Evolutionary conservation across 2,888 invertebrate genomes (phyloP), one percentile per base, ranked within the genome.

Genomic region (Campoplex nolae): DNA sequence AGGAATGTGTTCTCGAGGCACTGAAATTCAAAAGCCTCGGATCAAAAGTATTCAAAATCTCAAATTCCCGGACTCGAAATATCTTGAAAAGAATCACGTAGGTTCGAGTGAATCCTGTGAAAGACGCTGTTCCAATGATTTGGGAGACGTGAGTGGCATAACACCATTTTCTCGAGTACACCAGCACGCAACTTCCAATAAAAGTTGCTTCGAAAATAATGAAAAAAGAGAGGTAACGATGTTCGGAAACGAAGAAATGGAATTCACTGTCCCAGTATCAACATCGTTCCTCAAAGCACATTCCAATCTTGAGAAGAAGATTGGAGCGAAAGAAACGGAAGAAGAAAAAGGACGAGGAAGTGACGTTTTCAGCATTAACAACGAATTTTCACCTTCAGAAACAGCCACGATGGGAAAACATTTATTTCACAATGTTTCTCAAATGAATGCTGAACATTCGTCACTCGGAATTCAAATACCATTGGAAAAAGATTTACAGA

Each of bases 251-350:
- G 48, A 75, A 13, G 56, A 71, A 71, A 90, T 90, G 89, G 88
- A 90, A 42, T 77, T 89, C 0, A 90, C 89, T 28, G 78, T 87
- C 28, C 74, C 54, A 11, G 35, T 88, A 11, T 51, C 56, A 45
- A 56, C 32, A 71, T 62, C 32, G 13, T 32, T 32, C 2, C 32
- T 4, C 7, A 71, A 75, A 51, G 71, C 7, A 56, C 18, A n/a
- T 48, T 18, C 42, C 16, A 71, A 71, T 54, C 3, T 62, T 16
- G 62, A 32, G 58, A 3, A 32, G 58, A 3, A 35, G 35, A 67
- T 23, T 35, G 38, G 38, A 16, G 13, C 45, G 7, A 35, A 67
- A 74, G 54, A 54, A 48, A 74, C 51, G 35, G 54, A 51, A 65
- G 77, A 73, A 28, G 56, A 76, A 32, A 32, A 32, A 32, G 0